Base-by-base conservation (phyloP, 37 sponge, comb jelly and placozoan species). In the Cliona cf. orientalis region DNA sequence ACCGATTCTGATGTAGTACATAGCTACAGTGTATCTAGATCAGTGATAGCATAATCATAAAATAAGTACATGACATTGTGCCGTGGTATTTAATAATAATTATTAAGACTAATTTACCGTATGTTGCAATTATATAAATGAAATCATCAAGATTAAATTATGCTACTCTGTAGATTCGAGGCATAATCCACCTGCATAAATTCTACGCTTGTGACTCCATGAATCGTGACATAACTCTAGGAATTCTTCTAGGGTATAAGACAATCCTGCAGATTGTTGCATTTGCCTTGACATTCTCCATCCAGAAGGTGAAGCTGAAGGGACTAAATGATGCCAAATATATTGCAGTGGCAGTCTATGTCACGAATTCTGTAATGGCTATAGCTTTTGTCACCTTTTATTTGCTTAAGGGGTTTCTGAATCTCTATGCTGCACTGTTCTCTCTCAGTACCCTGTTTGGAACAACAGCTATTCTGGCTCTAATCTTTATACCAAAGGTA, bases 301-400 rank as follows among this genome's bases (percentile, higher is more conserved):
- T 78, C n/a, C 79, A 73, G 7, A 86, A 78, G 44, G 86, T 86
- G 2, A 78, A 78, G 44, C 41, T 86, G 53, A 86, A 86, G 46
- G 86, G 79, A 33, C 65, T 86, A 17, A 62, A 86, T 33, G 86
- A 86, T 38, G 43, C 86, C 19, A 40, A 12, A 26, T 86, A 63
- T 62, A 69, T 86, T n/a, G 78, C 78, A 22, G 73, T 67, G 60
- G 64, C 66, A 5, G 72, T 86, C 61, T 86, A 86, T 46, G 61
- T 86, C 39, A 86, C 80, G 1, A 72, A 74, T 29, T 69, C 79
- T 63, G 46, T 78, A 40, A 31, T 40, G 72, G 63, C 73, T 21
- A 66, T 78, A 4, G 72, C 64, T 1, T 46, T 86, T 2, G 33
- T 86, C 6, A 45, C 66, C 29, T 34, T 66, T 60, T 44, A 59